Conservation (phyloP, 2,888 invertebrate species). For the Iselma pallidipennis region DNA sequence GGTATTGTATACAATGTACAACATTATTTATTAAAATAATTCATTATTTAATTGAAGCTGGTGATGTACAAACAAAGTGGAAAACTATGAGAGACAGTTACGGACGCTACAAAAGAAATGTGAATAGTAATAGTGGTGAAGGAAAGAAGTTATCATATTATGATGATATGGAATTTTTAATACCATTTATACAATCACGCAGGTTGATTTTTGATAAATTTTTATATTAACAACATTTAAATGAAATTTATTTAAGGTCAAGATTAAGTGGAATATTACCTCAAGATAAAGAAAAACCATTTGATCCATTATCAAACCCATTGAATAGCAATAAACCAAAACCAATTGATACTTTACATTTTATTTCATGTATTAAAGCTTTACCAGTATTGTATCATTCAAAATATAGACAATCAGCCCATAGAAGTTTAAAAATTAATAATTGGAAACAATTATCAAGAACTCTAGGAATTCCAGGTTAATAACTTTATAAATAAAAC, state of each 20-base stretch:
- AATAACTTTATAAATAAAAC: conserved; percentile 27
- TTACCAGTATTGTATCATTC: conserved; percentile 45
- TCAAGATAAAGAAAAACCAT: not conserved
- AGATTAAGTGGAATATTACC: not conserved
- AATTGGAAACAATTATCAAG: conserved; percentile 51
- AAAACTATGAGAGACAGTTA: conserved; percentile 30
- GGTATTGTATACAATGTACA: conserved; percentile 18
- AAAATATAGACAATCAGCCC: conserved; percentile 50
- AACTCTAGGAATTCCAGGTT: conserved; percentile 23
- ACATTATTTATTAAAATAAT: not conserved
- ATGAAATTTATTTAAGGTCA: not conserved
- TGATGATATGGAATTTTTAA: conserved; percentile 38
- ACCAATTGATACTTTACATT: conserved; percentile 11
- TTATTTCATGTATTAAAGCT: conserved; percentile 13
- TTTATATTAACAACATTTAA: not conserved
- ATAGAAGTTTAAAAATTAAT: conserved; percentile 49
- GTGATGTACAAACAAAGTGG: conserved; percentile 33
- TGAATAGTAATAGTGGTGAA: not conserved
- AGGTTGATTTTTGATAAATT: conserved; percentile 12
- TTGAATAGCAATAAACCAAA: not conserved
- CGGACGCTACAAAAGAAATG: not conserved
- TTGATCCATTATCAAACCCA: not conserved
- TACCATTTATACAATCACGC: conserved; percentile 28
- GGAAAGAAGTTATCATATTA: conserved; percentile 27
- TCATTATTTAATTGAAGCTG: conserved; percentile 17